Evolutionary conservation across 1,140 invertebrate species (phyloP).

Genomic region (Papilio polytes): DNA sequence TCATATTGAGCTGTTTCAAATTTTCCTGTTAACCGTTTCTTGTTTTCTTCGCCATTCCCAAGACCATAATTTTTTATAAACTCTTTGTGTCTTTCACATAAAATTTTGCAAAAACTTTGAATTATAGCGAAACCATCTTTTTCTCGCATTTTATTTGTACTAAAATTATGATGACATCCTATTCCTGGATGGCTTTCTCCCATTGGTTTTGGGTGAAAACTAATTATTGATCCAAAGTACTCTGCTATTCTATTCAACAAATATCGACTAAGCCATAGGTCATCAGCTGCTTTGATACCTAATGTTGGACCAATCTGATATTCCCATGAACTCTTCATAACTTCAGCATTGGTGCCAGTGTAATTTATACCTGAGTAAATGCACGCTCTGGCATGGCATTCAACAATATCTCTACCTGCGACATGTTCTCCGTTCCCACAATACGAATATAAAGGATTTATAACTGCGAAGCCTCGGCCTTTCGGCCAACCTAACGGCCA

Average conservation of each 20-base stretch:
- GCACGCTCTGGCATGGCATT: slow-evolving; percentile 87
- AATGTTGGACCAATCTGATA: slow-evolving; percentile 91
- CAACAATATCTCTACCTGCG: slow-evolving; percentile 94
- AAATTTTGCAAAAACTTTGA: slow-evolving; percentile 91
- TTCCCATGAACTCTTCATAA: slow-evolving; percentile 95
- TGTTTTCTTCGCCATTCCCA: slow-evolving; percentile 93
- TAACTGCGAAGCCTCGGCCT: slow-evolving; percentile 88
- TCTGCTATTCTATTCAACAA: slow-evolving; percentile 95
- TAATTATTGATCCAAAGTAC: slow-evolving; percentile 94
- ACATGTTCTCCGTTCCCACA: slow-evolving; percentile 98
- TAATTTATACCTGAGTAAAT: slow-evolving; percentile 96
- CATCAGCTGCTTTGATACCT: slow-evolving; percentile 94
- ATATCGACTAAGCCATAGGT: slow-evolving; percentile 95
- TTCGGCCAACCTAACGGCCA: slow-evolving; percentile 96
- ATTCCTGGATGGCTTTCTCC: slow-evolving; percentile 97
- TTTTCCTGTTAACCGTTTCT: slow-evolving; percentile 91
- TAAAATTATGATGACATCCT: slow-evolving; percentile 96
- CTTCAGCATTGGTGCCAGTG: slow-evolving; percentile 96
- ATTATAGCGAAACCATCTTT: slow-evolving; percentile 89
- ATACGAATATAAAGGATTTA: slow-evolving; percentile 79
- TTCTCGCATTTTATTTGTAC: slow-evolving; percentile 93
- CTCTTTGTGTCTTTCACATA: slow-evolving; percentile 91
- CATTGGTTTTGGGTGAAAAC: slow-evolving; percentile 96
- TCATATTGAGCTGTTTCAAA: slow-evolving; percentile 94
- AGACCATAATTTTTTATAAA: slow-evolving; percentile 95